Base-by-base conservation (phyloP, 2,113 vertebrate genomes). In the Thinocorus orbignyianus region DNA sequence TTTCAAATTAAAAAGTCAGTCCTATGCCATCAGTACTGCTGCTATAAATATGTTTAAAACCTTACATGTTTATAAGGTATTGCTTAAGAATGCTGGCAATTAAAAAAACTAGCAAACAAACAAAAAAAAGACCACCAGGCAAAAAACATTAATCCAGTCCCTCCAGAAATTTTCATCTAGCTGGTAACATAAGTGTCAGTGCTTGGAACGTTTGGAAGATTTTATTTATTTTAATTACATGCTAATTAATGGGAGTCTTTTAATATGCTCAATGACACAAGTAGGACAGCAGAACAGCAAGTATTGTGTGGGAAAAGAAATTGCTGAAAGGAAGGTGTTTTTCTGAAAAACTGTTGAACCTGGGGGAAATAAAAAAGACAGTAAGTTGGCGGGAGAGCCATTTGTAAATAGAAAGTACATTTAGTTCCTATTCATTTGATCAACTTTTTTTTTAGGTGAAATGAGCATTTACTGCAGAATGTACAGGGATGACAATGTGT, bases 171-270 rank as follows among this genome's bases (percentile, higher is more conserved):
- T 26, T 65, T 90, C 48, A 19, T 64, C 49, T 48, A 46, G 51
- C 42, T 86, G 1, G 0, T 28, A 60, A 18, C 4, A 1, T 46
- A 49, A 82, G 13, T 82, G 49, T 51, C 73, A 87, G 44, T 26
- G 58, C 48, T 69, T 70, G 62, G 54, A 87, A 71, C 57, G 24
- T 66, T 74, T 28, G 26, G 58, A 61, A 80, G 62, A 62, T 86
- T 57, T 74, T n/a, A 80, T 80, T 90, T 88, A 66, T 90, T 97
- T 94, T 74, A 88, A 91, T 89, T 93, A 39, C 62, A 54, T n/a
- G 18, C 61, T 85, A 81, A 93, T 86, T 94, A 94, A 51, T 7
- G 1, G 39, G 48, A 78, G 31, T 39, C 46, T 65, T 92, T 92
- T 88, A 83, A 37, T 64, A 74, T 20, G 4, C 51, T 90, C 81